A percentile compares a stretch with the other conserved stretches of the same genome.
Conservation (phyloP, 2,888 invertebrate genomes). For the Pammene aurita region DNA sequence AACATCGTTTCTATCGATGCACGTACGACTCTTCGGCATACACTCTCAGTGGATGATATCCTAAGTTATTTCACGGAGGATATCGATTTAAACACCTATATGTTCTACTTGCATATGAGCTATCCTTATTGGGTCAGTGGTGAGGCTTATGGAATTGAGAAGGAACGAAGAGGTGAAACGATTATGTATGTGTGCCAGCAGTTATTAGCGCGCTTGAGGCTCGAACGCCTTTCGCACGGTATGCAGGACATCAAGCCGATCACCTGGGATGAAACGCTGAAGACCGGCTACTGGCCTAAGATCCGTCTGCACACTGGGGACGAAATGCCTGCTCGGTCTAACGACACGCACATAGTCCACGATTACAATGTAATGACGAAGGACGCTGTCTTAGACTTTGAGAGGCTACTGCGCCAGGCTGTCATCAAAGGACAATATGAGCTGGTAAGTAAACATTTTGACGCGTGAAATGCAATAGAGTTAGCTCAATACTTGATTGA, state of each 20-base stretch:
- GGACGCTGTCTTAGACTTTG: slow-evolving; percentile 67
- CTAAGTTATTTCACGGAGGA: slow-evolving; percentile 90
- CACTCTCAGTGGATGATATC: slow-evolving; percentile 83
- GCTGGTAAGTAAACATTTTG: slow-evolving; percentile 55
- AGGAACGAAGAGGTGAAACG: slow-evolving; percentile 82
- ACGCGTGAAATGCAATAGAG: no score
- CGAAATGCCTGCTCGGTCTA: slow-evolving; percentile 81
- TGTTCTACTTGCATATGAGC: slow-evolving; percentile 86
- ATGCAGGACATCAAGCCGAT: slow-evolving; percentile 78
- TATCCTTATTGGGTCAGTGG: slow-evolving; percentile 88
- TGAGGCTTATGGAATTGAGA: slow-evolving; percentile 72
- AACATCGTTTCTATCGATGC: slow-evolving; percentile 86
- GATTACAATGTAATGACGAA: slow-evolving; percentile 62
- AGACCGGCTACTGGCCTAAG: slow-evolving; percentile 84
- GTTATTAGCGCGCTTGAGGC: slow-evolving; percentile 83
- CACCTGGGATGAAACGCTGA: slow-evolving; percentile 70
- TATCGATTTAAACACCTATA: slow-evolving; percentile 88
- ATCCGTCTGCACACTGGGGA: slow-evolving; percentile 82
- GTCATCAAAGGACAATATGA: slow-evolving; percentile 68
- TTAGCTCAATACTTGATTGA: no score
- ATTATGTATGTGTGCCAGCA: slow-evolving; percentile 85
- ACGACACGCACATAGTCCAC: slow-evolving; percentile 64
- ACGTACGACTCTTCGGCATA: slow-evolving; percentile 85
- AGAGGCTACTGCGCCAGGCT: slow-evolving; percentile 80
- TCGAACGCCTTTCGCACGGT: slow-evolving; percentile 78